Base-by-base conservation (phyloP, 2,113 vertebrate genomes). In the Myxocyprinus asiaticus region DNA sequence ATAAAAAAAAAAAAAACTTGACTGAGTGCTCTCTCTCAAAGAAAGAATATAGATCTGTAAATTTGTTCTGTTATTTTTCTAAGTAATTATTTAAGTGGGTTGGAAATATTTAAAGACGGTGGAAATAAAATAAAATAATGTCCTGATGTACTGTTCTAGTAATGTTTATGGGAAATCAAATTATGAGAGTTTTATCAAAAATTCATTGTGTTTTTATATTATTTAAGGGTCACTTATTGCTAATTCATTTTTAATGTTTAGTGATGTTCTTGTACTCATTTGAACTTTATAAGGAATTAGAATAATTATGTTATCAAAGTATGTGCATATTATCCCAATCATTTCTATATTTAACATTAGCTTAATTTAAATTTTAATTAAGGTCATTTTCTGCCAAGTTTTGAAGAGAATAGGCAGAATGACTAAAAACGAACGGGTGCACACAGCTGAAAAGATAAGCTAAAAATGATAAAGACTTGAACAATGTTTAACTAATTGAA, bases 21-120 rank as follows among this genome's bases (percentile, higher is more conserved):
- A 89, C 80, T 82, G 88, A 90, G 88, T 91, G 86, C 86, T 90
- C 85, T 90, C 89, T 89, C 82, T 83, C 22, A 85, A 88, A 83
- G 80, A 85, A 87, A 85, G 82, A 87, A 88, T 87, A 92, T 89
- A 91, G 85, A 89, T 91, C 85, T 93, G 91, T 89, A 84, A 88
- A 96, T 98, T 33, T 6, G 86, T 93, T 94, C 91, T 90, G 95
- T 98, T 98, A 98, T 99, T 98, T 99, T 99, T 99, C 94, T 98
- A 99, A 95, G 88, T 95, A 93, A 92, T 90, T 86, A 91, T 90
- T 86, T 72, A 80, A 77, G 77, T 11, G 45, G 22, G 12, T 33
- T 14, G 56, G 86, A 79, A 86, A 87, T 87, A 88, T 93, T 90
- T 89, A 88, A 89, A 84, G 88, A 81, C 82, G 65, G 86, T 90